A percentile compares a stretch with the other conserved stretches of the same genome.
Conservation (phyloP, 2,888 invertebrate species). For the Scaeva pyrastri region DNA sequence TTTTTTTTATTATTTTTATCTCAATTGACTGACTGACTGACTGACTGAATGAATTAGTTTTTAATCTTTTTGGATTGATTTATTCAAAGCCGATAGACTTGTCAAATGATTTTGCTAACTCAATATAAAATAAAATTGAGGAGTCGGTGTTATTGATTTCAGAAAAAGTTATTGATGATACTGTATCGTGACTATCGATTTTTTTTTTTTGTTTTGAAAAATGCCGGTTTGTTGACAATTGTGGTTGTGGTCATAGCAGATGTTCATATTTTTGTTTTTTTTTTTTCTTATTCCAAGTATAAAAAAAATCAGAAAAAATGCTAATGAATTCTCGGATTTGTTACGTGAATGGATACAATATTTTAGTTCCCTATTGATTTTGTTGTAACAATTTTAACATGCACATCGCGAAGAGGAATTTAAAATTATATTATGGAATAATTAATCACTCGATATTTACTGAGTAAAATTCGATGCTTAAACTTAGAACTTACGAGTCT, state of each 20-base stretch:
- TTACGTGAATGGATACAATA: too few relatives aligned
- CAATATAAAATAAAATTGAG: background rate
- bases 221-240: background rate
- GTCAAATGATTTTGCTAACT: slow-evolving; percentile 3
- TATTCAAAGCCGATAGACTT: slow-evolving; percentile 25
- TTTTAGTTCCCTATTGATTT: too few relatives aligned
- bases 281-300: background rate
- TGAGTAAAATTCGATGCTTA: too few relatives aligned
- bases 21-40: background rate
- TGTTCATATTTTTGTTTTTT: background rate
- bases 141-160: background rate
- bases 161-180: slow-evolving; percentile 21
- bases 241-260: background rate
- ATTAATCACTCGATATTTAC: too few relatives aligned
- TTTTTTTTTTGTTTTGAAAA: background rate
- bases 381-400: too few relatives aligned
- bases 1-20: slow-evolving; percentile 11
- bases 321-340: too few relatives aligned
- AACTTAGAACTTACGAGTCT: too few relatives aligned
- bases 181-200: background rate
- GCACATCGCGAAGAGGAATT: too few relatives aligned
- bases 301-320: too few relatives aligned
- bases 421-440: too few relatives aligned
- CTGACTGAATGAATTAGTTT: slow-evolving; percentile 15
- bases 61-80: slow-evolving; percentile 37